A percentile compares a stretch with the other conserved stretches of the same genome.
phyloP scores from a whole-genome alignment of 2,797 vertebrate genomes.

The Platyrinchus mystaceus region DNA sequence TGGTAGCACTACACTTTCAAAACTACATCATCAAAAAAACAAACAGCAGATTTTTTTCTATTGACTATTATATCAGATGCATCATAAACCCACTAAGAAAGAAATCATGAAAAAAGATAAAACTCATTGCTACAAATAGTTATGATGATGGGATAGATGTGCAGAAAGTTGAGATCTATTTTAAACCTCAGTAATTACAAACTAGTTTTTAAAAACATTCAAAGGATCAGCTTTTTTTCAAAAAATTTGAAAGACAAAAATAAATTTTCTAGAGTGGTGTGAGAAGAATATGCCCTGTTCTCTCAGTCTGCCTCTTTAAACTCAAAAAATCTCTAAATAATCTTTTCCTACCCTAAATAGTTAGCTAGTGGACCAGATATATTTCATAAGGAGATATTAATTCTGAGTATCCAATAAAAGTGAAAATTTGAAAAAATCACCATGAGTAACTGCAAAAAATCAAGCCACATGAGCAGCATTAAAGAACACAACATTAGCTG shows the following conservation, averaged over 20 bases:
- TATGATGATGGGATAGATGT: not conserved
- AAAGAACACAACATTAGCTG: not conserved
- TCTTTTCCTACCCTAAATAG: not conserved
- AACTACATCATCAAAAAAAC: not conserved
- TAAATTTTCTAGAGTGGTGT: not conserved
- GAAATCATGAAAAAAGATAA: not conserved
- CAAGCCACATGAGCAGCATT: not conserved
- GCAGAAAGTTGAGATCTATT: slow-evolving; percentile 5
- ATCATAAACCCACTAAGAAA: not conserved
- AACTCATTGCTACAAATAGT: not conserved
- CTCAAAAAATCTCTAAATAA: not conserved
- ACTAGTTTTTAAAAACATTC: not conserved
- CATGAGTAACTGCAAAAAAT: not conserved
- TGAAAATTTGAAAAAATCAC: not conserved
- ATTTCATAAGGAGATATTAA: not conserved
- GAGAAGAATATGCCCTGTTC: not conserved
- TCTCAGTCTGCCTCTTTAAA: not conserved
- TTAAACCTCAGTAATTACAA: slow-evolving; percentile 28
- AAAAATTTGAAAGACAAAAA: not conserved
- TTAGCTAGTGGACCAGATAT: not conserved
- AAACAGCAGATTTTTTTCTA: not conserved
- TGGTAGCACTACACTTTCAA: not conserved
- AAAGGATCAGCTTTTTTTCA: not conserved
- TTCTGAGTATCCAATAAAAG: not conserved
- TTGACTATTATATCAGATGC: not conserved